phyloP scores from a whole-genome alignment of 1,140 invertebrate species.

The Patella vulgata region DNA sequence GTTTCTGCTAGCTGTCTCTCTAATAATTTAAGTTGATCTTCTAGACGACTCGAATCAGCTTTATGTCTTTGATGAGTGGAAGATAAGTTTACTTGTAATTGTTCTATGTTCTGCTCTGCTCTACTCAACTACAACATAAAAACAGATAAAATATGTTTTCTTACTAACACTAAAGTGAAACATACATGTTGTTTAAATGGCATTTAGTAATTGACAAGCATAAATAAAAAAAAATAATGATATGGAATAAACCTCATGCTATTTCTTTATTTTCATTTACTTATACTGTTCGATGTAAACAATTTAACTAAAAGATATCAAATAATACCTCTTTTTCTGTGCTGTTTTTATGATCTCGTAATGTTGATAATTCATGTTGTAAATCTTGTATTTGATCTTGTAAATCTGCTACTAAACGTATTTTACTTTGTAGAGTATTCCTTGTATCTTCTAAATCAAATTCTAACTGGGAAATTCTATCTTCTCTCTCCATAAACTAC shows the following conservation, averaged over 20 bases:
- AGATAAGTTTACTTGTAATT: slow-evolving; percentile 61
- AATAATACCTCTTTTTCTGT: slow-evolving; percentile 56
- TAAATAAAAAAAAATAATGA: no score
- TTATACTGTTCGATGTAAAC: no score
- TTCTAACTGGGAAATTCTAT: slow-evolving; percentile 55
- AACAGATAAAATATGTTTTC: neutral
- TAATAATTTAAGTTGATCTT: slow-evolving; percentile 48
- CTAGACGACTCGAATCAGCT: slow-evolving; percentile 48
- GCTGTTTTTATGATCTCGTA: slow-evolving; percentile 58
- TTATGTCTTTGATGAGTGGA: slow-evolving; percentile 60
- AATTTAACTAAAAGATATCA: no score
- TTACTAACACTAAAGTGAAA: no score
- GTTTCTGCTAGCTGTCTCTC: slow-evolving; percentile 46
- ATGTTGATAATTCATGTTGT: slow-evolving; percentile 53
- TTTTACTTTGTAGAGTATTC: slow-evolving; percentile 47
- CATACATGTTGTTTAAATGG: no score
- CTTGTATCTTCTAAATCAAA: slow-evolving; percentile 56
- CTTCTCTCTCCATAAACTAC: slow-evolving; percentile 53
- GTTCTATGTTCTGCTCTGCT: slow-evolving; percentile 58
- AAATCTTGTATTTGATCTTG: slow-evolving; percentile 50
- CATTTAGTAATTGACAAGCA: no score
- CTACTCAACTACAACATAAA: slow-evolving; percentile 46
- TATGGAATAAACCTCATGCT: no score
- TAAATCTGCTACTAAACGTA: slow-evolving; percentile 46
- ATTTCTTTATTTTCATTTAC: no score